phyloP scores from a whole-genome alignment of 2,797 vertebrate species.

The Siniperca scherzeri region DNA sequence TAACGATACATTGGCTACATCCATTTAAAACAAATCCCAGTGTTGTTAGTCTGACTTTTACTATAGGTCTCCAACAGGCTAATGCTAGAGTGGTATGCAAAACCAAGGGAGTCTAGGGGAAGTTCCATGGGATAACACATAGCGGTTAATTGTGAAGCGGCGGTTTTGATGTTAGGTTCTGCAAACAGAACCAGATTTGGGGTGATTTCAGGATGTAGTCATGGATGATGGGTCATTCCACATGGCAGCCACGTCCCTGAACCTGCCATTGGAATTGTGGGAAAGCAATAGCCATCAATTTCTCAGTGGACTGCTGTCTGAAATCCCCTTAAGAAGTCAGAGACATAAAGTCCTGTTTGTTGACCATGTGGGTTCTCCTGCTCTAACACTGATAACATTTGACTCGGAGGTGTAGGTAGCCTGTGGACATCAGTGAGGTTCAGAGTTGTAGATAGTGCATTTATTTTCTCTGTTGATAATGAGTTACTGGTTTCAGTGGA shows the following conservation, averaged over 20 bases:
- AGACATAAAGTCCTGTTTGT: conserved; percentile 42
- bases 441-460: conserved; percentile 30
- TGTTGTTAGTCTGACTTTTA: conserved; percentile 38
- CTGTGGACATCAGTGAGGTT: conserved; percentile 42
- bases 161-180: conserved; percentile 74
- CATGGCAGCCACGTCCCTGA: conserved; percentile 89
- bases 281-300: conserved; percentile 84
- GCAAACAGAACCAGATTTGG: conserved; percentile 74
- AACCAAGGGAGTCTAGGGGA: conserved; percentile 49
- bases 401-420: conserved; percentile 45
- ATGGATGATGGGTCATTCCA: conserved; percentile 88
- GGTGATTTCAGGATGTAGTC: conserved; percentile 86
- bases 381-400: conserved; percentile 47
- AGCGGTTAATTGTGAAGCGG: conserved; percentile 55
- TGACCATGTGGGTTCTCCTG: conserved; percentile 34
- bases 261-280: conserved; percentile 85
- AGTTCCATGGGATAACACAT: conserved; percentile 61
- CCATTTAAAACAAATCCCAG: conserved; percentile 64
- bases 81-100: conserved; percentile 55
- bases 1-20: conserved; percentile 59
- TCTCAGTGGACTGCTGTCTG: conserved; percentile 43
- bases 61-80: conserved; percentile 56
- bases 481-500: conserved; percentile 31
- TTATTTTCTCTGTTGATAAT: conserved; percentile 52
- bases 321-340: conserved; percentile 57